A percentile compares a stretch with the other conserved stretches of the same genome.
Evolutionary conservation across 2,888 invertebrate genomes (phyloP).

Genomic region (Metellina segmentata): DNA sequence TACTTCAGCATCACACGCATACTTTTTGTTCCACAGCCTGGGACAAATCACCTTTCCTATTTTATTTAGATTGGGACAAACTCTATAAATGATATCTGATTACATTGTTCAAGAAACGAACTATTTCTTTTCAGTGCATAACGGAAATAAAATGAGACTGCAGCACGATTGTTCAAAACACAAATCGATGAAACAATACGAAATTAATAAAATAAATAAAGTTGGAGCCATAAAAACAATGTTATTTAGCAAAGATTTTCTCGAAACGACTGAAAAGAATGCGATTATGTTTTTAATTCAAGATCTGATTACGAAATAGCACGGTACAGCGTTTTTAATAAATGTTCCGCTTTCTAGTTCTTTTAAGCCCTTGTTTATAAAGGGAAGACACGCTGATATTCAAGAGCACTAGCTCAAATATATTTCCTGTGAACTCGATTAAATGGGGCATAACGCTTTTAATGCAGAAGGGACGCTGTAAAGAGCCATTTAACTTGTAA

Average conservation of each 20-base stretch:
- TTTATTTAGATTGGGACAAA: too few relatives aligned
- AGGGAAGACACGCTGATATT: not conserved
- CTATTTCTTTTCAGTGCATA: too few relatives aligned
- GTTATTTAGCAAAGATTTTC: not conserved
- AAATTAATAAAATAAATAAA: too few relatives aligned
- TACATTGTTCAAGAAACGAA: too few relatives aligned
- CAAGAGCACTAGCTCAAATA: constrained; percentile 20
- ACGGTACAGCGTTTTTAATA: not conserved
- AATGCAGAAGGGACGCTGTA: constrained; percentile 17
- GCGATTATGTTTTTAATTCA: not conserved
- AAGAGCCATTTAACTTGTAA: constrained; percentile 58
- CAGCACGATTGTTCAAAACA: too few relatives aligned
- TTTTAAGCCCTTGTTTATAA: not conserved
- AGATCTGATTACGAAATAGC: not conserved
- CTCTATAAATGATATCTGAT: too few relatives aligned
- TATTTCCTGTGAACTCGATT: constrained; percentile 25
- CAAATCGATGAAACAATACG: too few relatives aligned
- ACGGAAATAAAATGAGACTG: too few relatives aligned
- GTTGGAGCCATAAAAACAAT: too few relatives aligned
- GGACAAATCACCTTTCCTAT: too few relatives aligned
- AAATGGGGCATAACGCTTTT: constrained; percentile 51
- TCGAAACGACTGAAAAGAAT: not conserved
- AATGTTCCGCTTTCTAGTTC: not conserved
- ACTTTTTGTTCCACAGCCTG: too few relatives aligned
- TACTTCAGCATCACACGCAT: too few relatives aligned